Conservation (phyloP, 2,888 invertebrate species). For the Caradrina clavipalpis region DNA sequence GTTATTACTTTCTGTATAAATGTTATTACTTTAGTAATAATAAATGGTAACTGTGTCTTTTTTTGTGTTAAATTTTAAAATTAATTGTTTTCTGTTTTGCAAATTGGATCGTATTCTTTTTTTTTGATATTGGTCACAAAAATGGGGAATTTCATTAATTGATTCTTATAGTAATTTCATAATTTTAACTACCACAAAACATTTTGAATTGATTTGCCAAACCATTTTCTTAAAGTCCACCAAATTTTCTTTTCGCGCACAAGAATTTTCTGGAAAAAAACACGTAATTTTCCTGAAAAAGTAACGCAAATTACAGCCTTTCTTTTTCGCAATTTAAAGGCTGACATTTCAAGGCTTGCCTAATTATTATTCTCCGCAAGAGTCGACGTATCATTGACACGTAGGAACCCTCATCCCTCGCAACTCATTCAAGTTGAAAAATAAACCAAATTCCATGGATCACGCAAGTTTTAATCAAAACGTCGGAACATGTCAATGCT, state of each 20-base stretch:
- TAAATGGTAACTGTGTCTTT: not conserved
- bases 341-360: constrained; percentile 15
- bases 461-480: constrained; percentile 53
- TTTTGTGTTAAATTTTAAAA: not conserved
- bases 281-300: constrained; percentile 12
- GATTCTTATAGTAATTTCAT: not conserved
- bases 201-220: not conserved
- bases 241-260: not conserved
- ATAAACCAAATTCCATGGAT: constrained; percentile 19
- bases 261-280: constrained; percentile 21
- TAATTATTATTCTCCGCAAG: constrained; percentile 43
- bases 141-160: too few species aligned
- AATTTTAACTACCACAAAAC: not conserved
- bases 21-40: not conserved
- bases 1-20: not conserved
- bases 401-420: constrained; percentile 13
- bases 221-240: not conserved
- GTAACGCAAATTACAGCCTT: constrained; percentile 24
- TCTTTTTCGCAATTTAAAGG: constrained; percentile 13
- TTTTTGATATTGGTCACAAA: too few species aligned
- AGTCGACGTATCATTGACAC: constrained; percentile 29
- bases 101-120: too few species aligned
- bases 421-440: constrained; percentile 28
- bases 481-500: constrained; percentile 27
- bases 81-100: not conserved